A percentile compares a stretch with the other conserved stretches of the same genome.
phyloP scores from a whole-genome alignment of 2,888 invertebrate genomes.

The Eucera pruinosa region DNA sequence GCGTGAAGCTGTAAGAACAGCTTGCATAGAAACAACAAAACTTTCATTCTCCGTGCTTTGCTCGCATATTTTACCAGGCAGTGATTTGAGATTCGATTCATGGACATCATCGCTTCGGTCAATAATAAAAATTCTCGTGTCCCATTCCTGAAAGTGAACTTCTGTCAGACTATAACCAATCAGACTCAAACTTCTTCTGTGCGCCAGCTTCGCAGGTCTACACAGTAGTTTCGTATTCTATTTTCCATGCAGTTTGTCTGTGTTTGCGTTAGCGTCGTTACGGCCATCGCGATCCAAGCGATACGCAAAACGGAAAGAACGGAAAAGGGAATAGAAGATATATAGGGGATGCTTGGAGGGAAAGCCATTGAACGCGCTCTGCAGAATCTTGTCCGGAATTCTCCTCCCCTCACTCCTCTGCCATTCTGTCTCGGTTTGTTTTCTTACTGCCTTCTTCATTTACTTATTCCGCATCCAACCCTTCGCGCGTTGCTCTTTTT shows the following conservation, averaged over 20 bases:
- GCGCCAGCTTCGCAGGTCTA: too few species aligned
- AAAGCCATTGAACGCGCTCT: constrained; percentile 10
- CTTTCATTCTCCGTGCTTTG: too few species aligned
- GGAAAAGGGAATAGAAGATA: constrained; percentile 38
- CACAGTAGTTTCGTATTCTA: constrained; percentile 3
- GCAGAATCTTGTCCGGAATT: constrained; percentile 16
- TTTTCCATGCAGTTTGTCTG: not conserved
- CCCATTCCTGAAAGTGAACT: too few species aligned
- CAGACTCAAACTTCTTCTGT: too few species aligned
- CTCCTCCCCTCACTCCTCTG: not conserved
- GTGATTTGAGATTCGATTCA: too few species aligned
- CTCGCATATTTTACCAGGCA: too few species aligned
- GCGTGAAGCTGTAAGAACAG: too few species aligned
- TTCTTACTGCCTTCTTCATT: constrained; percentile 23
- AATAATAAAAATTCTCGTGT: too few species aligned
- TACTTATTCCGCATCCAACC: constrained; percentile 2
- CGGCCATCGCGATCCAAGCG: constrained; percentile 4
- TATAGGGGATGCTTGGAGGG: not conserved
- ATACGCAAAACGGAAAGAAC: constrained; percentile 6
- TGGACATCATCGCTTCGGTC: too few species aligned
- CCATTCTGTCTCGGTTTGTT: constrained; percentile 18
- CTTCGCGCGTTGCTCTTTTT: constrained; percentile 11
- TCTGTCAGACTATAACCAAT: too few species aligned
- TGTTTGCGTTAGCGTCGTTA: constrained; percentile 4
- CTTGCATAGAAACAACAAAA: too few species aligned